phyloP scores from a whole-genome alignment of 2,797 vertebrate species.

The Brachymystax lenok region DNA sequence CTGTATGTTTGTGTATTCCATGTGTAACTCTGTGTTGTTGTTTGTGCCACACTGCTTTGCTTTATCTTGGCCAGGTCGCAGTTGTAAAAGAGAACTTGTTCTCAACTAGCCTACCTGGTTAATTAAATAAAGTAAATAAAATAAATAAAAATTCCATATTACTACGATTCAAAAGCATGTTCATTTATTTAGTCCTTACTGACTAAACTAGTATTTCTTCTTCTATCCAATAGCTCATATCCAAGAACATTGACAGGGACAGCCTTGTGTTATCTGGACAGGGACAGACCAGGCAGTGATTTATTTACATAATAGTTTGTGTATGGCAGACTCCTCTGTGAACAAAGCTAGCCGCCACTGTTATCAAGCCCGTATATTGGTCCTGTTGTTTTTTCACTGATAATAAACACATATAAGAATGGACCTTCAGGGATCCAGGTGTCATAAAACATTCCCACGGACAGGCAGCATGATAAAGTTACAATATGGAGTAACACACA shows the following conservation, averaged over 20 bases:
- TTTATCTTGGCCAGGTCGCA: no score
- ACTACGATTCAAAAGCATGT: background rate
- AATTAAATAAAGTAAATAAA: no score
- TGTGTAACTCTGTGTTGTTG: no score
- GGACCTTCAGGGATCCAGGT: slow-evolving; percentile 51
- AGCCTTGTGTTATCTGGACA: background rate
- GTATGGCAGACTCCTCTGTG: background rate
- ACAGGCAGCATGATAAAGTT: slow-evolving; percentile 37
- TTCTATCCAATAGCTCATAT: background rate
- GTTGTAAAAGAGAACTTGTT: no score
- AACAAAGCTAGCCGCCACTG: slow-evolving; percentile 13
- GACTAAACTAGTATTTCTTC: background rate
- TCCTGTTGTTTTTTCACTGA: slow-evolving; percentile 38
- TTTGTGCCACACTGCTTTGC: no score
- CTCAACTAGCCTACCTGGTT: no score
- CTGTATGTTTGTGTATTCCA: no score
- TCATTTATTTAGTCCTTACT: background rate
- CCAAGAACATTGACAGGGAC: background rate
- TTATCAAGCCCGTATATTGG: slow-evolving; percentile 26
- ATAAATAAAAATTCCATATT: background rate
- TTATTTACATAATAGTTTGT: background rate
- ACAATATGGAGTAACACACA: slow-evolving; percentile 23
- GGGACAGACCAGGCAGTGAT: background rate
- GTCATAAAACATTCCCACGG: slow-evolving; percentile 58
- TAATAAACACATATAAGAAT: slow-evolving; percentile 57